These are phyloP conservation scores for Lepas anatifera DNA, from an alignment of 2,888 invertebrate genomes.

Conservation along the genomic window DNA sequence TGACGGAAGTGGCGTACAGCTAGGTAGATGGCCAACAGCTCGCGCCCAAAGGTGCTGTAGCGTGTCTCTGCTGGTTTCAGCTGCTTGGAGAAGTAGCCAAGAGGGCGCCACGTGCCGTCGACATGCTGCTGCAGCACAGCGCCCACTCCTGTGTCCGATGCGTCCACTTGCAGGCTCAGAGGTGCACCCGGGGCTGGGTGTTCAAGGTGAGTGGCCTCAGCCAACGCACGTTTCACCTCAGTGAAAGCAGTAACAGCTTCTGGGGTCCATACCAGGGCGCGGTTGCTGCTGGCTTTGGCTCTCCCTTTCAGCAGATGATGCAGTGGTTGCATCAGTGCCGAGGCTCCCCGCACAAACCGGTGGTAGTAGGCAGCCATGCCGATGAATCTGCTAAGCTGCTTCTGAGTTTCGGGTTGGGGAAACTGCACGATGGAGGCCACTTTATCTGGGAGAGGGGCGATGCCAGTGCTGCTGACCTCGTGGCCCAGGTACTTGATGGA, in stretches of 20 bases:
- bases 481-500: not conserved
- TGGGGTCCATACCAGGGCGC: no score
- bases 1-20: constrained; percentile 28
- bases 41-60: constrained; percentile 30
- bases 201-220: no score
- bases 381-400: not conserved
- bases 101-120: constrained; percentile 18
- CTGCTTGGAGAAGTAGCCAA: constrained; percentile 22
- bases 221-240: no score
- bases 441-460: not conserved
- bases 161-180: no score
- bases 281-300: no score
- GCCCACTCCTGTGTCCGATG: constrained; percentile 27
- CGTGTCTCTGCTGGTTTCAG: constrained; percentile 2
- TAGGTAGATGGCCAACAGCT: constrained; percentile 33
- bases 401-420: not conserved
- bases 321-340: constrained; percentile 21
- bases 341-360: not conserved
- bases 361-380: not conserved
- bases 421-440: not conserved
- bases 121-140: constrained; percentile 26
- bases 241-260: no score
- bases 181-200: no score
- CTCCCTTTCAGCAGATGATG: constrained; percentile 22
- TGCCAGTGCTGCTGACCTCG: not conserved